Conservation (phyloP, 1,140 invertebrate genomes). For the Hypothenemus hampei region DNA sequence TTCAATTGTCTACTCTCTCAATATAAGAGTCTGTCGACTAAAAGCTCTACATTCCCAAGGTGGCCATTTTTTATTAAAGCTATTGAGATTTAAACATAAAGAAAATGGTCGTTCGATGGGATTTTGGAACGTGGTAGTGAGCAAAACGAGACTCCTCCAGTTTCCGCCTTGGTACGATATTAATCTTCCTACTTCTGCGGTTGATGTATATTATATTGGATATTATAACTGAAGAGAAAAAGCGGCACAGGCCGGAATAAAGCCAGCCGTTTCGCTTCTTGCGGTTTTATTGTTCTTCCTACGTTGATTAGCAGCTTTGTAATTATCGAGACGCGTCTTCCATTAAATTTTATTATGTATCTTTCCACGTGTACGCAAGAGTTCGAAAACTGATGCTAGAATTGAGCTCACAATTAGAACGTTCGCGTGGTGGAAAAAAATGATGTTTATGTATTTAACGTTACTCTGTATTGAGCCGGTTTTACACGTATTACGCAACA, state of each 20-base stretch:
- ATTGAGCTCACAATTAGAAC: too few species aligned
- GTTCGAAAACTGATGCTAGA: too few species aligned
- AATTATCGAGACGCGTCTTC: constrained; percentile 25
- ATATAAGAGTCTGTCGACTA: too few species aligned
- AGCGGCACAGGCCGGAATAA: constrained; percentile 43
- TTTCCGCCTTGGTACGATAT: constrained; percentile 40
- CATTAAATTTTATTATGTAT: constrained; percentile 18
- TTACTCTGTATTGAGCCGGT: too few species aligned
- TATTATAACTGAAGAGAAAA: constrained; percentile 48
- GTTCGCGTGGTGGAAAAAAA: too few species aligned
- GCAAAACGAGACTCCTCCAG: constrained; percentile 11
- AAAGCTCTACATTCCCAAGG: too few species aligned
- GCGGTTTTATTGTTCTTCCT: constrained; percentile 13
- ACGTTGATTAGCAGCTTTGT: constrained; percentile 41
- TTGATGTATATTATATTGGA: constrained; percentile 47
- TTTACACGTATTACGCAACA: too few species aligned
- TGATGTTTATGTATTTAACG: too few species aligned
- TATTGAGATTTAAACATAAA: too few species aligned
- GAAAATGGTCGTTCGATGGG: not conserved
- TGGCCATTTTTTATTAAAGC: too few species aligned
- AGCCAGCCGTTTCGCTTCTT: constrained; percentile 35
- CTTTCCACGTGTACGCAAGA: too few species aligned
- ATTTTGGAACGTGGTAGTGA: constrained; percentile 27
- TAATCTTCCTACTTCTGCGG: constrained; percentile 44
- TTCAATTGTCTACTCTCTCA: too few species aligned